These are phyloP conservation scores for Troides aeacus DNA, from an alignment of 2,888 invertebrate genomes.

Conservation along the genomic window DNA sequence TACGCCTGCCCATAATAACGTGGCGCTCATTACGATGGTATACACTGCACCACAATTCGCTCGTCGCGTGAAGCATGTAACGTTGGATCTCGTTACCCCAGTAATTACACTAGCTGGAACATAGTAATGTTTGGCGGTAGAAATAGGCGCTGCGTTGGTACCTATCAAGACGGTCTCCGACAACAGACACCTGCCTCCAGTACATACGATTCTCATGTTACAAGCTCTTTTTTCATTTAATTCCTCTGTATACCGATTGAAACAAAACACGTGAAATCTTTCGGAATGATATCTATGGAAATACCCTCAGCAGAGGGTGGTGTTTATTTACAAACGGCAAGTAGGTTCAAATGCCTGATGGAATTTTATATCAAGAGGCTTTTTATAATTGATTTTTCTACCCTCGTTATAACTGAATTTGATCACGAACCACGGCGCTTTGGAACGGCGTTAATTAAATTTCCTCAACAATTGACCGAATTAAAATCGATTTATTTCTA, in stretches of 20 bases:
- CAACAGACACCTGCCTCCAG: too few relatives aligned
- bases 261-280: neutral
- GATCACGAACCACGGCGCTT: slow-evolving; percentile 5
- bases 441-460: slow-evolving; percentile 9
- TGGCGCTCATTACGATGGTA: too few relatives aligned
- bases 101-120: too few relatives aligned
- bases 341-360: slow-evolving; percentile 1
- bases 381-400: slow-evolving; percentile 8
- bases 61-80: too few relatives aligned
- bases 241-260: neutral
- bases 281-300: neutral
- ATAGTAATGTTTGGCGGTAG: too few relatives aligned
- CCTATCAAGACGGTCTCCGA: too few relatives aligned
- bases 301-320: neutral
- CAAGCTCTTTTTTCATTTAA: neutral
- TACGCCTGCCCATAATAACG: too few relatives aligned
- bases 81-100: too few relatives aligned
- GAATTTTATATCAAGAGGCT: slow-evolving; percentile 1
- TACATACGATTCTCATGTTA: neutral
- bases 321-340: slow-evolving; percentile 5
- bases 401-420: slow-evolving; percentile 6
- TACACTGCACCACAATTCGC: too few relatives aligned
- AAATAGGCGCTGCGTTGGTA: too few relatives aligned
- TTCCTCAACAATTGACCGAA: slow-evolving; percentile 3
- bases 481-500: neutral